These are phyloP conservation scores for Embiotoca jacksoni DNA, from an alignment of 2,113 vertebrate genomes.

Conservation along the genomic window DNA sequence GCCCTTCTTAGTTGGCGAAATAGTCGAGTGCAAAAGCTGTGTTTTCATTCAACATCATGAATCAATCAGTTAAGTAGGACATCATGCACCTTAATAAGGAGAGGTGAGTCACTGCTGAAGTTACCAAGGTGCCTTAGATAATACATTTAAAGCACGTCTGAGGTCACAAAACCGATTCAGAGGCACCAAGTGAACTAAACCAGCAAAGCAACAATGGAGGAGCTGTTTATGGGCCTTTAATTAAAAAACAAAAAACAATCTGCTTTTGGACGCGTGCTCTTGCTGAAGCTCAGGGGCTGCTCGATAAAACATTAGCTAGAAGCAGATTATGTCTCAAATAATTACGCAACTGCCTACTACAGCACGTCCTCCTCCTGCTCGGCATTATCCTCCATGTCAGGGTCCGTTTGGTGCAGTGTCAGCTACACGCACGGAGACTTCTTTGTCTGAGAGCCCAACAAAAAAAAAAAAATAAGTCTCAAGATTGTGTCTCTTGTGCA, in stretches of 20 bases:
- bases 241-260: slow-evolving; percentile 17
- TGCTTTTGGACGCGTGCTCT: background rate
- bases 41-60: slow-evolving; percentile 63
- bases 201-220: slow-evolving; percentile 16
- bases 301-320: slow-evolving; percentile 35
- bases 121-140: slow-evolving; percentile 13
- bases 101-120: background rate
- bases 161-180: slow-evolving; percentile 2
- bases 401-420: slow-evolving; percentile 59
- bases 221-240: background rate
- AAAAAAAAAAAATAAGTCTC: slow-evolving; percentile 28
- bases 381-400: slow-evolving; percentile 50
- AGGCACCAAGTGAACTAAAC: slow-evolving; percentile 11
- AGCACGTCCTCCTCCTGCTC: slow-evolving; percentile 41
- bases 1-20: slow-evolving; percentile 28
- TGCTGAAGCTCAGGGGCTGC: no score
- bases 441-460: slow-evolving; percentile 64
- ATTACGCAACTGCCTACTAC: slow-evolving; percentile 63
- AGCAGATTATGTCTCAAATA: slow-evolving; percentile 62
- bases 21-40: slow-evolving; percentile 40
- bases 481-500: slow-evolving; percentile 51
- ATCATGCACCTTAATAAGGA: slow-evolving; percentile 28
- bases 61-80: slow-evolving; percentile 45
- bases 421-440: slow-evolving; percentile 46
- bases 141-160: slow-evolving; percentile 35